A percentile compares a stretch with the other conserved stretches of the same genome.
Evolutionary conservation across 1,140 invertebrate genomes (phyloP).

Genomic region (Brachionus manjavacas): DNA sequence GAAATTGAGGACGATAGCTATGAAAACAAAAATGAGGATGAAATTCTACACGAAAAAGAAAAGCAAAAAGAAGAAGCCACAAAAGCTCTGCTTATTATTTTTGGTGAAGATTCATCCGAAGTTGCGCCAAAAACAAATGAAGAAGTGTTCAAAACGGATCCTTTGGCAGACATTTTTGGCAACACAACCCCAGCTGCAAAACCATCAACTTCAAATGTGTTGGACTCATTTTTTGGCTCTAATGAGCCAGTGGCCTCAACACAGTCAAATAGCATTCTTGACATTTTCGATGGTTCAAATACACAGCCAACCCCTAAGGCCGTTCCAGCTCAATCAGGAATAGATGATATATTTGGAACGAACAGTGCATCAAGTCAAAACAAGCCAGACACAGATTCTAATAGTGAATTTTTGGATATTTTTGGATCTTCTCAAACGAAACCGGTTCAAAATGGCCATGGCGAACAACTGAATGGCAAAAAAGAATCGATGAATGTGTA

Average conservation of each 20-base stretch:
- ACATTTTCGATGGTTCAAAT: neutral
- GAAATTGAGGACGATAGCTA: neutral
- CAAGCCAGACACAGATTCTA: neutral
- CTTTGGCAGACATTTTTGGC: neutral
- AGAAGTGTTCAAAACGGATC: neutral
- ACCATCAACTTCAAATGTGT: neutral
- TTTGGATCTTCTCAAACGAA: neutral
- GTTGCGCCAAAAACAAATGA: neutral
- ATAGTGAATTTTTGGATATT: neutral
- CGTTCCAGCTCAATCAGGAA: neutral
- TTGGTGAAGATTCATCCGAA: neutral
- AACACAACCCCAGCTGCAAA: neutral
- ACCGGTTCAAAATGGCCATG: neutral
- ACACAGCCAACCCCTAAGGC: neutral
- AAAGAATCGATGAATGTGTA: neutral
- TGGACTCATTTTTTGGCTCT: neutral
- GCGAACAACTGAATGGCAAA: neutral
- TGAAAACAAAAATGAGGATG: neutral
- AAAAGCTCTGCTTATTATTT: neutral
- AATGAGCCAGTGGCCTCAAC: neutral
- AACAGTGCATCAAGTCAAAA: neutral
- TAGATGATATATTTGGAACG: too few species aligned
- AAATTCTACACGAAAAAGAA: conserved; percentile 5
- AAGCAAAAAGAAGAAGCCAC: neutral
- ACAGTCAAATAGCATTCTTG: neutral